phyloP scores from a whole-genome alignment of 37 sponge, comb jelly and placozoan species.

The Chondrilla cf. caribensis region DNA sequence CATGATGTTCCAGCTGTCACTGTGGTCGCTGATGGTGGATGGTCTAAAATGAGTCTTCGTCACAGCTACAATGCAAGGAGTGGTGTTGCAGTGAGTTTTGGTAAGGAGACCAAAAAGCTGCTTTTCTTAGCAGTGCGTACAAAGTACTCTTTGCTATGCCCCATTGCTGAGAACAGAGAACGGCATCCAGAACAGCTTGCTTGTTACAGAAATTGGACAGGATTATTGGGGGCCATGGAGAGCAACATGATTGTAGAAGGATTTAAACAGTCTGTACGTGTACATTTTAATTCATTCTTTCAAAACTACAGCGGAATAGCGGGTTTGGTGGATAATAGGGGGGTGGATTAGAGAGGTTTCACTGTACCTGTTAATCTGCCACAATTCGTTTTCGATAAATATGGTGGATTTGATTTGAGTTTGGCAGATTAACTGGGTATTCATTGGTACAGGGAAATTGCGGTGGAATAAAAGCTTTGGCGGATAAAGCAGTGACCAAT shows the following conservation, averaged over 20 bases:
- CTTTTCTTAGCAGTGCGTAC: constrained; percentile 51
- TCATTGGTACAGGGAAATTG: too few species aligned
- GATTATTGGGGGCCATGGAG: constrained; percentile 14
- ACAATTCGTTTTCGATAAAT: too few species aligned
- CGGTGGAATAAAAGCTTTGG: too few species aligned
- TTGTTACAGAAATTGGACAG: constrained; percentile 4
- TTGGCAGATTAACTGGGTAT: too few species aligned
- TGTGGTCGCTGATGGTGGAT: constrained; percentile 56
- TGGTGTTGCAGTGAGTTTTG: constrained; percentile 65
- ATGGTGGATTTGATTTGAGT: too few species aligned
- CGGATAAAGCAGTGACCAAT: too few species aligned
- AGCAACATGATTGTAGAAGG: constrained; percentile 20
- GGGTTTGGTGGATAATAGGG: too few species aligned
- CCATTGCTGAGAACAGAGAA: not conserved
- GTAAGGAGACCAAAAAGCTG: constrained; percentile 32
- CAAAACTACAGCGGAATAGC: too few species aligned
- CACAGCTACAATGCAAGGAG: constrained; percentile 65
- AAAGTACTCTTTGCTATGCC: constrained; percentile 48
- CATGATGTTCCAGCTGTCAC: constrained; percentile 46
- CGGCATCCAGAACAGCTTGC: not conserved
- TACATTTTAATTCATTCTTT: too few species aligned
- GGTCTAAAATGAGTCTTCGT: constrained; percentile 53
- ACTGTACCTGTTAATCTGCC: too few species aligned
- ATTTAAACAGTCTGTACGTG: not conserved
- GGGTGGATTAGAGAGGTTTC: too few species aligned